Evolutionary conservation across 2,888 invertebrate species (phyloP).

Genomic region (Andrena praecox): DNA sequence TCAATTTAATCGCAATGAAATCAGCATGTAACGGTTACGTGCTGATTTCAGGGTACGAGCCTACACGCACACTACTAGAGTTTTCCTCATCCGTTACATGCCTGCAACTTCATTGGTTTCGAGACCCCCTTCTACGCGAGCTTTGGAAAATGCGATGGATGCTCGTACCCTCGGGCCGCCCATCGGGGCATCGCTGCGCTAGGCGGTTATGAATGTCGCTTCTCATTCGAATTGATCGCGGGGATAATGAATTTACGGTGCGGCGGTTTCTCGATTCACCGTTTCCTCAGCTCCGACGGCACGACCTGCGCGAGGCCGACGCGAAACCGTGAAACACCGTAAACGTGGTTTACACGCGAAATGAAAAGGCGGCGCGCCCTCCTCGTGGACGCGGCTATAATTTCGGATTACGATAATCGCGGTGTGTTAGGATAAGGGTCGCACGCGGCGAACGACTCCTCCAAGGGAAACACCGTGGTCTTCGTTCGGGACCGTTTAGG

Average conservation of each 20-base stretch:
- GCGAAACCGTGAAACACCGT: conserved; percentile 50
- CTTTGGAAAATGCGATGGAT: no score
- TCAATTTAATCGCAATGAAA: no score
- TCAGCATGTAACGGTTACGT: no score
- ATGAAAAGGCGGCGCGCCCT: conserved; percentile 60
- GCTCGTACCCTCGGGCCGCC: no score
- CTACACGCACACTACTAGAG: no score
- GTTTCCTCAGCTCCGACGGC: conserved; percentile 22
- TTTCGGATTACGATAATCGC: conserved; percentile 66
- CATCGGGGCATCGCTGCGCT: no score
- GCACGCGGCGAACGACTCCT: conserved; percentile 21
- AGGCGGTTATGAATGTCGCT: conserved; percentile 54
- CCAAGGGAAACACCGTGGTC: background rate
- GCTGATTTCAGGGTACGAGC: no score
- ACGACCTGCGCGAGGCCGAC: background rate
- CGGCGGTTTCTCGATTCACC: conserved; percentile 52
- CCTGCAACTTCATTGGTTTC: no score
- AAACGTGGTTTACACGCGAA: conserved; percentile 66
- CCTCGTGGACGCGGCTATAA: conserved; percentile 52
- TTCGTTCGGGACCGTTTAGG: background rate
- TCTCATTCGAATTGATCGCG: conserved; percentile 62
- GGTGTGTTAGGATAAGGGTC: conserved; percentile 50
- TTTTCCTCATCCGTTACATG: no score
- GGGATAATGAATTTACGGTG: conserved; percentile 70
- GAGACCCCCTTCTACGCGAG: no score